Conservation (phyloP, 2,888 invertebrate species). For the Caenorhabditis wallacei region DNA sequence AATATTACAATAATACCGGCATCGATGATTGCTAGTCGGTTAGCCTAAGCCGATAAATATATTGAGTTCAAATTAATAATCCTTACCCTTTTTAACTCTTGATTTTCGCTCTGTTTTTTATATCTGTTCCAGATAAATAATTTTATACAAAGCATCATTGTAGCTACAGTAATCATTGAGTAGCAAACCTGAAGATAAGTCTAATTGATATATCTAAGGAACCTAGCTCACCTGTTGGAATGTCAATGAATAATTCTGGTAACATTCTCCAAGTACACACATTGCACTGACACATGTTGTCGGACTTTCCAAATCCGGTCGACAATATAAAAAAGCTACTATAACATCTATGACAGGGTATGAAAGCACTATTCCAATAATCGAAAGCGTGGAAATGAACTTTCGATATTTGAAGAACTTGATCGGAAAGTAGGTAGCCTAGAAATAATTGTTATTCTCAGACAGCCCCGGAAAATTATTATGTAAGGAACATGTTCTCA, state of each 20-base stretch:
- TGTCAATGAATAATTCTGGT: neutral
- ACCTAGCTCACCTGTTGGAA: neutral
- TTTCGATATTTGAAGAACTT: slow-evolving; percentile 19
- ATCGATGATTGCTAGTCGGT: slow-evolving; percentile 21
- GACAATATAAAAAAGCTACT: neutral
- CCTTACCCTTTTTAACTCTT: slow-evolving; percentile 9
- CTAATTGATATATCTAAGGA: neutral
- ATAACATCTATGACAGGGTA: neutral
- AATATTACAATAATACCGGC: neutral
- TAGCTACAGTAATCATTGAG: neutral
- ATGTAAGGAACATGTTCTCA: too few species aligned
- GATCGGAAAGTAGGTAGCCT: slow-evolving; percentile 17
- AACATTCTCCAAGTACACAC: neutral
- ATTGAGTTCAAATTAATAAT: neutral
- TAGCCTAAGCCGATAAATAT: slow-evolving; percentile 3
- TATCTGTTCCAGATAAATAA: slow-evolving; percentile 20
- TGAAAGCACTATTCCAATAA: neutral
- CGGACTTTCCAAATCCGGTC: neutral
- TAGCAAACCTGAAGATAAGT: neutral
- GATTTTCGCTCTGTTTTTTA: neutral
- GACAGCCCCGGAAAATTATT: too few species aligned
- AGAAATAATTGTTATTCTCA: neutral
- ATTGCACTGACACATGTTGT: neutral
- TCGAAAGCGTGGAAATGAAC: neutral
- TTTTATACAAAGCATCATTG: neutral